phyloP scores from a whole-genome alignment of 2,888 invertebrate genomes.

The Xylota sylvarum region DNA sequence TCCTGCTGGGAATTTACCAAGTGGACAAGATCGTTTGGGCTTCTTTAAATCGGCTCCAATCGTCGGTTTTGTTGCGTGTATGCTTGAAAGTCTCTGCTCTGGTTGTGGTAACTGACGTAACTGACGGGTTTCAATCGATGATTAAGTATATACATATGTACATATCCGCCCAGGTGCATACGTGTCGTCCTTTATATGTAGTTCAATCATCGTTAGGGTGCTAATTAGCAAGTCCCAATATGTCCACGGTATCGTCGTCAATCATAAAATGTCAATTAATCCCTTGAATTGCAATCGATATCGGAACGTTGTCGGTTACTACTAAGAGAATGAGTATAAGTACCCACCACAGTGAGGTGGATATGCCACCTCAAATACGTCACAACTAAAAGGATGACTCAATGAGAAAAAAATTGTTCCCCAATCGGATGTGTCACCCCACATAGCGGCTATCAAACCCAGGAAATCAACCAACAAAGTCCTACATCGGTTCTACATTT shows the following conservation, averaged over 20 bases:
- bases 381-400: too few species aligned
- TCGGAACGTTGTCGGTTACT: not conserved
- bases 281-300: constrained; percentile 10
- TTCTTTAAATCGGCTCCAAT: too few species aligned
- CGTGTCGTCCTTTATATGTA: constrained; percentile 18
- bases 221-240: not conserved
- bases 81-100: too few species aligned
- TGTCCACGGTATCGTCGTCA: constrained; percentile 16
- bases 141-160: too few species aligned
- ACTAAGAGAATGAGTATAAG: too few species aligned
- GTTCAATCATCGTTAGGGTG: constrained; percentile 33
- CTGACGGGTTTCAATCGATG: too few species aligned
- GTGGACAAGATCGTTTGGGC: too few species aligned
- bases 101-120: too few species aligned
- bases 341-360: too few species aligned
- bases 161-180: not conserved
- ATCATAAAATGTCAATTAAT: constrained; percentile 22
- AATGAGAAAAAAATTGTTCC: not conserved
- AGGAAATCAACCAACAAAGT: constrained; percentile 40
- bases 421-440: too few species aligned
- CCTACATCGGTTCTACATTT: constrained; percentile 44
- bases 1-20: too few species aligned
- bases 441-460: constrained; percentile 16
- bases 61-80: too few species aligned
- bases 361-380: not conserved